Base-by-base conservation (phyloP, 2,113 vertebrate species). In the Phyllostomus discolor region DNA sequence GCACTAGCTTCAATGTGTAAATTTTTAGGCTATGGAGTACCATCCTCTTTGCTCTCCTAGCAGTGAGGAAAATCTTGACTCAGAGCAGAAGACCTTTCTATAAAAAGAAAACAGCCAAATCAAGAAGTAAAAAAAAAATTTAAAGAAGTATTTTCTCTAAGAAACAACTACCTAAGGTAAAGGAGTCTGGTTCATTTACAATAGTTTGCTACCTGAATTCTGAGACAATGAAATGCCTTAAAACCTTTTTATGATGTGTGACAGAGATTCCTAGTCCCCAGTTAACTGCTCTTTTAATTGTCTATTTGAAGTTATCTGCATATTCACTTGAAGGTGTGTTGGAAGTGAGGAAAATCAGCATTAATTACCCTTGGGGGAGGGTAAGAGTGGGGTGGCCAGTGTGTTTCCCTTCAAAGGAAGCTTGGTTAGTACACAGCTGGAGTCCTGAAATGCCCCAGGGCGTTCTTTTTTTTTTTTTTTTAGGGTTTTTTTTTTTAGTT, bases 101-200 rank as follows among this genome's bases (percentile, higher is more conserved):
- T 93, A 85, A 90, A 90, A 94, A 87, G 43, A 35, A 14, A 64
- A 85, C 43, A 62, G 6, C 87, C 48, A 86, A 86, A 57, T 7
- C 78, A 46, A 90, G 76, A n/a, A 26, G 38, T 38, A 0, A 1
- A 41, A 33, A 31, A 79, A 43, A 76, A 0, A 1, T 33, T 7
- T 88, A 31, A 87, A 91, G 16, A 90, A 83, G 24, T 88, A 62
- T 94, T 93, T 52, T 85, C 38, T 84, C 41, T n/a, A 93, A 64
- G 70, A 89, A 90, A 94, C 69, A 84, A 28, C 14, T 70, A 48
- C 28, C 67, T 86, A 64, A 89, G 10, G 3, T 81, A 76, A 95
- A 48, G 38, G 4, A 69, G 78, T 19, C 4, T 84, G 19, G 22
- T 24, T 83, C 17, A 54, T 50, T 90, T 52, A 20, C 92, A 92